Evolutionary conservation across 2,797 vertebrate genomes (phyloP).

Genomic region (Todus mexicanus): DNA sequence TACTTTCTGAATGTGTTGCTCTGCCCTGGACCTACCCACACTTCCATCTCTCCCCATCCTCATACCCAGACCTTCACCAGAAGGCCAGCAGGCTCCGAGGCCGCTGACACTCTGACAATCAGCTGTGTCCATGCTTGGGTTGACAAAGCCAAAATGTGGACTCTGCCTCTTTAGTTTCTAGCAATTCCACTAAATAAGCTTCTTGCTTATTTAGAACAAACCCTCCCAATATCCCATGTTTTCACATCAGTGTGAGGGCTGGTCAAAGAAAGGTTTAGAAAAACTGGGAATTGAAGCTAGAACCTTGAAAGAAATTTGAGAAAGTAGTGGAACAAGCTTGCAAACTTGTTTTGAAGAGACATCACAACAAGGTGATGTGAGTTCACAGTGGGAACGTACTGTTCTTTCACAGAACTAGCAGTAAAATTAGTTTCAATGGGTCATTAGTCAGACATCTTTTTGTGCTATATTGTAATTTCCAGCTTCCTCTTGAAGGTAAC

Average conservation of each 20-base stretch:
- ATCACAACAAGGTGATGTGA: too few species aligned
- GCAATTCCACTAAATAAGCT: not conserved
- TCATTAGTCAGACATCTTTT: not conserved
- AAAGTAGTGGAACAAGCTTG: not conserved
- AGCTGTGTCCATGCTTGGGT: not conserved
- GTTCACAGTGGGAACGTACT: not conserved
- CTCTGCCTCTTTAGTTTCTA: not conserved
- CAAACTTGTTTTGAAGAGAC: not conserved
- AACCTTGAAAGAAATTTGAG: not conserved
- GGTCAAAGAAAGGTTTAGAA: not conserved
- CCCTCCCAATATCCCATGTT: not conserved
- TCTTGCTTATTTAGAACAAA: not conserved
- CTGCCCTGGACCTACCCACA: not conserved
- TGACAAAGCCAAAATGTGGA: not conserved
- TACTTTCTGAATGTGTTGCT: not conserved
- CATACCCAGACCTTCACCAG: not conserved
- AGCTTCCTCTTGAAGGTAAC: not conserved
- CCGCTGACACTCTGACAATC: not conserved
- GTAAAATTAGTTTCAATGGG: not conserved
- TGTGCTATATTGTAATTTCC: not conserved
- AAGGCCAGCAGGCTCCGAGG: not conserved
- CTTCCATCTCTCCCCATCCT: not conserved
- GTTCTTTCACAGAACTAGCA: not conserved
- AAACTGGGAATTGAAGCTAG: not conserved
- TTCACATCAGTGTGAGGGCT: not conserved